Conservation (phyloP, 1,140 invertebrate genomes). For the Leptoteleia sp. region DNA sequence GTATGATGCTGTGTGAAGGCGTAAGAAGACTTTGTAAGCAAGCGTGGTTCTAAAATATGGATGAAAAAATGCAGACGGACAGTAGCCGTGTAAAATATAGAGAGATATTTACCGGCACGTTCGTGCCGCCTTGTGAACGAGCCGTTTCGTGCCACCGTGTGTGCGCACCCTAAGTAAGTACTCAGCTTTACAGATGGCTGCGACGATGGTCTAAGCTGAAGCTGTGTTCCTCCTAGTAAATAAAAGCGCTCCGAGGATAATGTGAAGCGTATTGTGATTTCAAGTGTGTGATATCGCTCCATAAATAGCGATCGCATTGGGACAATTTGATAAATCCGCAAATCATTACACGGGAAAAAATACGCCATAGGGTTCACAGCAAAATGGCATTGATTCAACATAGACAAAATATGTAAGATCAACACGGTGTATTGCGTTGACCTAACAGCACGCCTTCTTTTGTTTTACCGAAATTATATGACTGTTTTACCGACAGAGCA, state of each 20-base stretch:
- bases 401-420: no score
- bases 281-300: conserved; percentile 21
- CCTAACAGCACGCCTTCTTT: no score
- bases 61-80: conserved; percentile 57
- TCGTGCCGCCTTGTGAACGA: conserved; percentile 16
- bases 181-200: conserved; percentile 48
- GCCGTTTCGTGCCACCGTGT: conserved; percentile 23
- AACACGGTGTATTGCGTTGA: no score
- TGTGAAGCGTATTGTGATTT: conserved; percentile 27
- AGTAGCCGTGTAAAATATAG: conserved; percentile 49
- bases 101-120: conserved; percentile 44
- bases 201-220: conserved; percentile 39
- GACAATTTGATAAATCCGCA: no score
- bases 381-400: no score
- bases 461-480: no score
- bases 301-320: no score
- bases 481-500: no score
- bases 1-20: conserved; percentile 17
- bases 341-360: no score
- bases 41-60: conserved; percentile 45
- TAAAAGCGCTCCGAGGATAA: conserved; percentile 23
- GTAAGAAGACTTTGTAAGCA: conserved; percentile 42
- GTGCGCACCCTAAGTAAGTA: conserved; percentile 34
- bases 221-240: conserved; percentile 13
- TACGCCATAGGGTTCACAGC: no score